Evolutionary conservation across 2,113 vertebrate species (phyloP), one percentile per base, ranked within the genome.

Genomic region (Scartelaos histophorus): DNA sequence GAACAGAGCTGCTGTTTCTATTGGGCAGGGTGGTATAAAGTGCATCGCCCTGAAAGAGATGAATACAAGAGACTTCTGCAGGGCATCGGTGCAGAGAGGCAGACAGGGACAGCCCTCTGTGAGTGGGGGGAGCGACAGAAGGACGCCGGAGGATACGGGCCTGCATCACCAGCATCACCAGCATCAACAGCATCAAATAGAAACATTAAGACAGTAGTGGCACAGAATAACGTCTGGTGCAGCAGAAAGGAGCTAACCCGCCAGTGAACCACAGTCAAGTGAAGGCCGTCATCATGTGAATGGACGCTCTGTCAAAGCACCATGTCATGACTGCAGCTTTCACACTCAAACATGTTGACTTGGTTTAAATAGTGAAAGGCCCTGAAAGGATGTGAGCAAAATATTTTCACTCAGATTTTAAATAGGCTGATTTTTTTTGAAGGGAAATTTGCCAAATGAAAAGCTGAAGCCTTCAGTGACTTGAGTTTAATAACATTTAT

Each of bases 61-160:
- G 16, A 58, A 73, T 71, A 66, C 66, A 81, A 68, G 0, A 38
- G 69, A 78, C 43, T n/a, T 76, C 80, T 86, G 80, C 57, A 76
- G 67, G 75, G 74, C 65, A 76, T 79, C 62, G 70, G 35, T 75
- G 58, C 24, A 60, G 45, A 34, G 71, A 83, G 66, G 81, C 49
- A 64, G 67, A 38, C 35, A 53, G 73, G 53, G 61, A 79, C 68
- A 79, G 69, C 0, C 78, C 64, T 72, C 80, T 78, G 46, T 79
- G 80, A 66, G 62, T 81, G 16, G 69, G 22, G 65, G 62, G 15
- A 54, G 62, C 82, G 56, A 65, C 73, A 51, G 46, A 49, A 64
- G 34, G 61, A 34, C 68, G 72, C 64, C 80, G 13, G 34, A 21
- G 62, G 78, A 79, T 45, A 66, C 49, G 69, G 22, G 34, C n/a